A percentile compares a stretch with the other conserved stretches of the same genome.
Conservation (phyloP, 1,140 invertebrate species). For the Drosophila baimaii region DNA sequence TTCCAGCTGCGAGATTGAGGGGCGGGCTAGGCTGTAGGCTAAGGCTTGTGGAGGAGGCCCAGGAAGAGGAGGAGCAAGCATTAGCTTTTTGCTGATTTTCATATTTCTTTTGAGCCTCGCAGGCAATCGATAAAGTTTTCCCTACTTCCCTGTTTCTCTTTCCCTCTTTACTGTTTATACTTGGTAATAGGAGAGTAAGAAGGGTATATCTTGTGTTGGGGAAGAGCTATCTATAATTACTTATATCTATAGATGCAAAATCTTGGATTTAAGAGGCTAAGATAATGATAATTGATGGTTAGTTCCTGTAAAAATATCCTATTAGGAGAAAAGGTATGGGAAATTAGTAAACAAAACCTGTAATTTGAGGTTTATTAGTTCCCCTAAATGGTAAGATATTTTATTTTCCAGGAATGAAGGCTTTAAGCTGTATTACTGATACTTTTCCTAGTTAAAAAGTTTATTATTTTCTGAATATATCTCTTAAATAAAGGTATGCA, state of each 20-base stretch:
- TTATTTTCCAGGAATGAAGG: not conserved
- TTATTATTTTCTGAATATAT: not conserved
- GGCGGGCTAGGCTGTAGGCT: no score
- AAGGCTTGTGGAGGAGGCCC: not conserved
- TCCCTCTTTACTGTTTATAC: not conserved
- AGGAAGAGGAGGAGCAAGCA: conserved; percentile 15
- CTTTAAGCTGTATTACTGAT: not conserved
- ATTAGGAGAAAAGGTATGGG: no score
- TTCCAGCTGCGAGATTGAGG: conserved; percentile 4
- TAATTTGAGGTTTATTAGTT: no score
- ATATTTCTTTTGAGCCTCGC: conserved; percentile 33
- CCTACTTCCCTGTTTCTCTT: not conserved
- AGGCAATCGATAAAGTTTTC: conserved; percentile 33
- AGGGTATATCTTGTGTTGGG: not conserved
- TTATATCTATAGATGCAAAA: no score
- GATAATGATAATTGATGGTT: no score
- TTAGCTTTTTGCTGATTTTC: conserved; percentile 47
- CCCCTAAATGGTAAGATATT: no score
- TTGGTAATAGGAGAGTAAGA: not conserved
- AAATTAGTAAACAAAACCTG: no score
- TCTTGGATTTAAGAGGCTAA: no score
- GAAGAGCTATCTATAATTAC: no score
- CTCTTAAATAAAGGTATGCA: no score
- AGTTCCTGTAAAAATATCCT: no score
- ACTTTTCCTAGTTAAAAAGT: not conserved